Conservation (phyloP, 2,888 invertebrate species). For the Odontocolon sp. region DNA sequence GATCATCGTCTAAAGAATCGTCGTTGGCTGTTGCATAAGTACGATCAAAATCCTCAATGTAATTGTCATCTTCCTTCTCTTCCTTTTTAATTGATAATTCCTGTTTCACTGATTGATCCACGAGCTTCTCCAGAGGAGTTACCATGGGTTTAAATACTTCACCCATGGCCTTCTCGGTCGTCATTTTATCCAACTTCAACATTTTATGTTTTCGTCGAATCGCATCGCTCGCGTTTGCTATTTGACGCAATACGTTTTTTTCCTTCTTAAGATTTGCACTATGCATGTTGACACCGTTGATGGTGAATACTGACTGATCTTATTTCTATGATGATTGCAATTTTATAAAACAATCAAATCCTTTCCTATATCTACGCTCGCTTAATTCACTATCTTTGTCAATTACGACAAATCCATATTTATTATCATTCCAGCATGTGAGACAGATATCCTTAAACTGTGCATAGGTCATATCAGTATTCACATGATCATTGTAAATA, state of each 20-base stretch:
- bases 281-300: constrained; percentile 33
- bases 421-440: constrained; percentile 61
- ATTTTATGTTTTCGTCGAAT: constrained; percentile 54
- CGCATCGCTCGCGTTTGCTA: constrained; percentile 54
- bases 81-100: constrained; percentile 62
- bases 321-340: constrained; percentile 2
- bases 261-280: constrained; percentile 5
- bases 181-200: constrained; percentile 40
- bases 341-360: constrained; percentile 60
- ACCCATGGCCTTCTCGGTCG: constrained; percentile 22
- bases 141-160: constrained; percentile 51
- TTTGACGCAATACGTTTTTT: constrained; percentile 41
- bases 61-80: constrained; percentile 71
- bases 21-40: constrained; percentile 62
- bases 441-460: constrained; percentile 60
- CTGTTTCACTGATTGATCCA: constrained; percentile 51
- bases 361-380: constrained; percentile 62
- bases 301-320: constrained; percentile 4
- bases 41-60: constrained; percentile 67
- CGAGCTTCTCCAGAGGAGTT: constrained; percentile 36
- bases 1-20: too few relatives aligned
- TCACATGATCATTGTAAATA: constrained; percentile 64
- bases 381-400: constrained; percentile 62
- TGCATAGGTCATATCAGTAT: constrained; percentile 60
- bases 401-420: constrained; percentile 64